Evolutionary conservation across 2,113 vertebrate species (phyloP).

Genomic region (Rhinichthys klamathensis): DNA sequence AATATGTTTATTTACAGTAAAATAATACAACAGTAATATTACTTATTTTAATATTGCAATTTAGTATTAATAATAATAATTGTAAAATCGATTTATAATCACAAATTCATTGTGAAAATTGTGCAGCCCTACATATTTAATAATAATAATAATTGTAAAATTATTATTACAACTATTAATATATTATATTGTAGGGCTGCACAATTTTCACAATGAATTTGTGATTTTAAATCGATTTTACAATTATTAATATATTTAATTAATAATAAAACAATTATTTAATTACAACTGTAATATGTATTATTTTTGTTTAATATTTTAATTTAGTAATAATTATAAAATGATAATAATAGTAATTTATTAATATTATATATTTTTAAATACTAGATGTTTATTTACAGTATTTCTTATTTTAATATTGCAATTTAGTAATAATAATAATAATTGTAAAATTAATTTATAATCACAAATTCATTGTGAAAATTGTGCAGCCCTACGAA

Average conservation of each 20-base stretch:
- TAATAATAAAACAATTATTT: no score
- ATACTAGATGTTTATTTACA: not conserved
- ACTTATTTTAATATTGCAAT: not conserved
- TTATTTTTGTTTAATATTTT: not conserved
- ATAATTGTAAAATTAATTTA: not conserved
- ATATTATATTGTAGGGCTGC: no score
- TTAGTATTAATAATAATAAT: not conserved
- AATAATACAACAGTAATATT: not conserved
- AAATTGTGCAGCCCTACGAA: not conserved
- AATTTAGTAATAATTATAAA: not conserved
- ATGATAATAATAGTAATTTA: not conserved
- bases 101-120: no score
- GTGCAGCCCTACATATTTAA: no score
- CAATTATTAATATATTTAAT: no score
- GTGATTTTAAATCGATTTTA: no score
- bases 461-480: not conserved
- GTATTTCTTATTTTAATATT: not conserved
- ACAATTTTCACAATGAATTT: no score
- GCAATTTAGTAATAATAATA: not conserved
- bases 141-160: no score
- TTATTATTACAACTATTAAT: no score
- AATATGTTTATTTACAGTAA: not conserved
- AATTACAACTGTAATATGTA: not conserved
- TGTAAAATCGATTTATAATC: no score
- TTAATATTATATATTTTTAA: not conserved